phyloP scores from a whole-genome alignment of 2,113 vertebrate species.

The Triplophysa dalaica region DNA sequence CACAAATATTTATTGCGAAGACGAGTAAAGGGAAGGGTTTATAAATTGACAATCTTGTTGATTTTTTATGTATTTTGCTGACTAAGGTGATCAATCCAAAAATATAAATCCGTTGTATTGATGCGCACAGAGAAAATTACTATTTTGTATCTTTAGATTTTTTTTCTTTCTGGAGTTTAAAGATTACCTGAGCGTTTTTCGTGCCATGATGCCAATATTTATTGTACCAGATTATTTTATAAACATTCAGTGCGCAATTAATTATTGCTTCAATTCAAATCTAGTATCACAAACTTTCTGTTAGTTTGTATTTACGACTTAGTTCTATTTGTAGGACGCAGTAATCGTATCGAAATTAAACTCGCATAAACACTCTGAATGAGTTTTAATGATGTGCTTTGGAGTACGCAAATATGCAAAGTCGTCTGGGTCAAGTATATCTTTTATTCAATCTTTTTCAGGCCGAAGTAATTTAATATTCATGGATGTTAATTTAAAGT shows the following conservation, averaged over 20 bases:
- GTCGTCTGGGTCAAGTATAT: constrained; percentile 66
- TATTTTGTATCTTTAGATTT: too few relatives aligned
- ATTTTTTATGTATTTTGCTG: neutral
- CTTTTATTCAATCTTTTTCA: constrained; percentile 66
- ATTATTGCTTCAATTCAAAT: neutral
- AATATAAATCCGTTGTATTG: neutral
- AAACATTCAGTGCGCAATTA: neutral
- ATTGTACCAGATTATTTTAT: neutral
- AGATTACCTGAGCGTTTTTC: too few relatives aligned
- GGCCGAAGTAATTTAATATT: constrained; percentile 83
- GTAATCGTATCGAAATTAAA: constrained; percentile 46
- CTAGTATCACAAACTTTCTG: neutral
- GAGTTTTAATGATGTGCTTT: constrained; percentile 58
- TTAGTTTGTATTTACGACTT: neutral
- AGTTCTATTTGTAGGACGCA: too few relatives aligned
- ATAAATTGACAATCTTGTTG: constrained; percentile 1
- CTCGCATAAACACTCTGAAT: constrained; percentile 51
- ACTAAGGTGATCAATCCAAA: neutral
- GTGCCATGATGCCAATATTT: neutral
- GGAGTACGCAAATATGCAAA: constrained; percentile 57
- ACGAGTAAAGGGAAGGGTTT: constrained; percentile 36
- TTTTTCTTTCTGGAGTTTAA: too few relatives aligned
- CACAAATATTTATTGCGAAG: constrained; percentile 43
- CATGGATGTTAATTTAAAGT: constrained; percentile 91
- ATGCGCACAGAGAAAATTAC: too few relatives aligned